phyloP scores from a whole-genome alignment of 2,888 invertebrate species.

The Mechanitis mazaeus region DNA sequence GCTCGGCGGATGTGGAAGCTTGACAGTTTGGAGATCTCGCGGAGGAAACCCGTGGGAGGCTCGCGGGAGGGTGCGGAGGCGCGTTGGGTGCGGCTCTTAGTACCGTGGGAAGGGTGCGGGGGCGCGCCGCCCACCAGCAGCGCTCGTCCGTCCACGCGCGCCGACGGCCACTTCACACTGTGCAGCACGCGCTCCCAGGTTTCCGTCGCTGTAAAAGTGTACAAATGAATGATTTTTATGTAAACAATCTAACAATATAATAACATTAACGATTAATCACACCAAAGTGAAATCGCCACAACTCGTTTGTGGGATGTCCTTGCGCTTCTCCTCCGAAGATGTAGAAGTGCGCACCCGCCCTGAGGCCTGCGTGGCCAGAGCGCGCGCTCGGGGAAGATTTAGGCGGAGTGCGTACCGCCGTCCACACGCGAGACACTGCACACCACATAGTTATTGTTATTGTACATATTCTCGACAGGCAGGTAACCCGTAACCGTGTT shows the following conservation, averaged over 20 bases:
- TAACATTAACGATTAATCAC: background rate
- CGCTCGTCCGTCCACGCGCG: constrained; percentile 82
- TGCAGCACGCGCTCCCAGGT: constrained; percentile 84
- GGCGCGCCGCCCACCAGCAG: constrained; percentile 77
- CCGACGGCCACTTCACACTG: constrained; percentile 79
- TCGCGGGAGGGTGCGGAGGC: constrained; percentile 38
- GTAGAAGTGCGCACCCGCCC: constrained; percentile 85
- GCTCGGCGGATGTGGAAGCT: constrained; percentile 81
- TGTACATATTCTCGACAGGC: no score
- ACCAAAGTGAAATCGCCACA: constrained; percentile 92
- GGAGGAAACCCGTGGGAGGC: constrained; percentile 72
- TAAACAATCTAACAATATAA: no score
- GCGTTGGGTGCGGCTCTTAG: constrained; percentile 35
- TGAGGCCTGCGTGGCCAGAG: constrained; percentile 86
- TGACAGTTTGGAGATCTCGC: constrained; percentile 83
- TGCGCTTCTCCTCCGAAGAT: constrained; percentile 87
- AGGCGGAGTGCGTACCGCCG: constrained; percentile 76
- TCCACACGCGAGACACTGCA: constrained; percentile 80
- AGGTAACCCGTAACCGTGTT: background rate
- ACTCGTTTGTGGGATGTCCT: constrained; percentile 83
- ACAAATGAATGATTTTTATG: background rate
- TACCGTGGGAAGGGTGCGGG: constrained; percentile 59
- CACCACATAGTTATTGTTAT: constrained; percentile 12
- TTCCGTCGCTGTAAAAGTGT: constrained; percentile 78
- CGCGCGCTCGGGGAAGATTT: constrained; percentile 78